Conservation (phyloP, 2,797 vertebrate genomes). For the Poeciliopsis gracilis region DNA sequence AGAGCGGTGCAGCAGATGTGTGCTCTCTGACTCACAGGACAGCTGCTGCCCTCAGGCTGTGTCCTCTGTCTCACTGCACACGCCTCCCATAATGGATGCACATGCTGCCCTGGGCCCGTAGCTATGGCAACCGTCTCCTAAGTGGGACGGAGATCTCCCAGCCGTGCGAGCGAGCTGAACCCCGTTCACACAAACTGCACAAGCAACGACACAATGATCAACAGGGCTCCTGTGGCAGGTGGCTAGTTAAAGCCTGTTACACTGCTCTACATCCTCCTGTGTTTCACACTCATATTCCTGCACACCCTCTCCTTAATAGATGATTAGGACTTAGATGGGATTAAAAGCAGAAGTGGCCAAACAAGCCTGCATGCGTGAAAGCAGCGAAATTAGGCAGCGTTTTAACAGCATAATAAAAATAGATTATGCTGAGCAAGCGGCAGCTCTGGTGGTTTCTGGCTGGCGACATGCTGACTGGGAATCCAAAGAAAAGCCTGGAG, state of each 20-base stretch:
- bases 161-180: conserved; percentile 52
- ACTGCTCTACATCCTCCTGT: conserved; percentile 10
- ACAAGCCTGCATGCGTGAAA: conserved; percentile 28
- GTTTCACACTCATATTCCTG: conserved; percentile 1
- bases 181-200: conserved; percentile 39
- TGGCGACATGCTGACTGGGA: conserved; percentile 60
- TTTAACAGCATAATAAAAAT: conserved; percentile 59
- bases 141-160: conserved; percentile 60
- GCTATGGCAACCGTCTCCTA: conserved; percentile 71
- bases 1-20: conserved; percentile 67
- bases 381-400: conserved; percentile 21
- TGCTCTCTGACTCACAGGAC: conserved; percentile 43
- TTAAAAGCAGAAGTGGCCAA: conserved; percentile 1
- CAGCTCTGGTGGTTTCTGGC: conserved; percentile 54
- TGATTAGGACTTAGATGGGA: conserved; percentile 10
- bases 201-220: conserved; percentile 34
- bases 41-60: conserved; percentile 62
- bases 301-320: conserved; percentile 4
- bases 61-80: conserved; percentile 57
- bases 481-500: conserved; percentile 17
- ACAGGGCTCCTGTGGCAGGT: conserved; percentile 18
- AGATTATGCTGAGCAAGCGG: conserved; percentile 57
- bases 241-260: conserved; percentile 35
- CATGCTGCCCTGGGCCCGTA: conserved; percentile 56
- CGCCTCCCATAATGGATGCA: conserved; percentile 68